Percentiles rank a stretch among this genome's conserved stretches.
Conservation (phyloP, 2,888 invertebrate genomes). For the Anticlea derivata region DNA sequence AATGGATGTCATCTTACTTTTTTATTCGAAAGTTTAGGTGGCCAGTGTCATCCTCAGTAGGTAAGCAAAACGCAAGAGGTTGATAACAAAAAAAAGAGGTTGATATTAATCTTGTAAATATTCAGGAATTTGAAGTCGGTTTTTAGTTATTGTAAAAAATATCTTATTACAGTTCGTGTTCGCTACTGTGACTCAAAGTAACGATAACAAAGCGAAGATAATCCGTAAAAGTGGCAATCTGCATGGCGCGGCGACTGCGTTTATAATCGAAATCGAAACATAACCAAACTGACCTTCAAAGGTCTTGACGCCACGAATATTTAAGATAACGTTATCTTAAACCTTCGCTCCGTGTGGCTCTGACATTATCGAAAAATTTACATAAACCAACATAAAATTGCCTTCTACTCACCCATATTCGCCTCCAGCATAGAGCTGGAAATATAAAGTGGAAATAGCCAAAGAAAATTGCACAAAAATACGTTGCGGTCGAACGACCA, state of each 20-base stretch:
- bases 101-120: too few relatives aligned
- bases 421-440: slow-evolving; percentile 23
- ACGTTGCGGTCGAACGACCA: slow-evolving; percentile 57
- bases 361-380: slow-evolving; percentile 48
- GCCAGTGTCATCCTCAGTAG: too few relatives aligned
- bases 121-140: too few relatives aligned
- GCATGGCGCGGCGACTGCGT: neutral
- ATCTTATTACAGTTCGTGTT: too few relatives aligned
- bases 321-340: slow-evolving; percentile 63
- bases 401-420: slow-evolving; percentile 22
- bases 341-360: slow-evolving; percentile 52
- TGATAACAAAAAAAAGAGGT: too few relatives aligned
- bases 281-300: slow-evolving; percentile 44
- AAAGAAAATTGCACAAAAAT: slow-evolving; percentile 40
- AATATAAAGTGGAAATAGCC: slow-evolving; percentile 14
- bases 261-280: slow-evolving; percentile 15
- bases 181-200: too few relatives aligned
- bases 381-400: slow-evolving; percentile 28
- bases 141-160: too few relatives aligned
- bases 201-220: too few relatives aligned
- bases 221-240: neutral
- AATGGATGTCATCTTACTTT: too few relatives aligned
- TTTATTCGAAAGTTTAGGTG: too few relatives aligned
- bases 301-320: slow-evolving; percentile 52
- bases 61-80: too few relatives aligned